Evolutionary conservation across 2,888 invertebrate species (phyloP).

Genomic region (Epiperipatus broadwayi): DNA sequence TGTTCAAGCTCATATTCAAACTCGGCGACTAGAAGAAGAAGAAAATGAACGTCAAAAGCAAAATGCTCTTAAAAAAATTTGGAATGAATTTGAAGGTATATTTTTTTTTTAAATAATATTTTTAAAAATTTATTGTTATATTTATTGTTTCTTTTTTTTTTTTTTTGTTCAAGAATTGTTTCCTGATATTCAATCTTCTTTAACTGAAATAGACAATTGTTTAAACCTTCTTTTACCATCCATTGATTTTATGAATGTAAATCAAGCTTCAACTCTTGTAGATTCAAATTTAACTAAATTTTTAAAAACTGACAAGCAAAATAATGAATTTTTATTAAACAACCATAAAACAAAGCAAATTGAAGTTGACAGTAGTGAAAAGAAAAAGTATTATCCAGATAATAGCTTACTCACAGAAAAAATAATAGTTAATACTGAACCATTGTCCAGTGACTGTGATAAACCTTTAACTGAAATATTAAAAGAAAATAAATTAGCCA

Average conservation of each 20-base stretch:
- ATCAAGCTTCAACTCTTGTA: no score
- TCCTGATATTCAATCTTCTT: constrained; percentile 24
- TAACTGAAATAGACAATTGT: constrained; percentile 29
- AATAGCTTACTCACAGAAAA: no score
- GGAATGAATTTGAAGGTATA: constrained; percentile 25
- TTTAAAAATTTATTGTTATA: not conserved
- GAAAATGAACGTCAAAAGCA: constrained; percentile 23
- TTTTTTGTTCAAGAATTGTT: constrained; percentile 19
- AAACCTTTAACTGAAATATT: no score
- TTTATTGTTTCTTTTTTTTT: constrained; percentile 1
- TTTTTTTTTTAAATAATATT: not conserved
- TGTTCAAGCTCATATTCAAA: constrained; percentile 23
- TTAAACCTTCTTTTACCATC: constrained; percentile 29
- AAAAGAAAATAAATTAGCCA: constrained; percentile 23
- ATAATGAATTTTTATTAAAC: no score
- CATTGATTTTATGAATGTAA: no score
- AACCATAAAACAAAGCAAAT: no score
- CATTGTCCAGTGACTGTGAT: no score
- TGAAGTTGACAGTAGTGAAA: no score
- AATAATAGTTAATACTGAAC: no score
- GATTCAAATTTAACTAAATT: no score
- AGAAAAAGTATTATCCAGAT: no score
- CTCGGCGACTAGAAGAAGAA: constrained; percentile 23
- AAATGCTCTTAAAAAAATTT: constrained; percentile 22
- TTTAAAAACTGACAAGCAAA: no score